phyloP scores from a whole-genome alignment of 2,797 vertebrate species.

The Cryptoblepharus egeriae region DNA sequence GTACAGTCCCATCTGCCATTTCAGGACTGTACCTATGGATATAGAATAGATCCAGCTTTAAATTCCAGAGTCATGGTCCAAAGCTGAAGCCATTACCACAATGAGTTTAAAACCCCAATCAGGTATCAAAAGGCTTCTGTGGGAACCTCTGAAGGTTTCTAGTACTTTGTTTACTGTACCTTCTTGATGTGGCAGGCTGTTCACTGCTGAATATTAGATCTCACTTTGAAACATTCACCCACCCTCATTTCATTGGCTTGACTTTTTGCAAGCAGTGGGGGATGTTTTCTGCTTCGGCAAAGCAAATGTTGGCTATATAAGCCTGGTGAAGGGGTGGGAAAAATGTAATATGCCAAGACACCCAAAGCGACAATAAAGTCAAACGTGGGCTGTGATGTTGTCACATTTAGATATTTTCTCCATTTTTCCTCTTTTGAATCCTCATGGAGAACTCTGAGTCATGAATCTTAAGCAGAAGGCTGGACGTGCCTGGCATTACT shows the following conservation, averaged over 20 bases:
- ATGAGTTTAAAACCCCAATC: neutral
- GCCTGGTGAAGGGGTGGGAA: slow-evolving; percentile 17
- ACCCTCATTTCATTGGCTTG: slow-evolving; percentile 26
- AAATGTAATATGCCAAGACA: slow-evolving; percentile 27
- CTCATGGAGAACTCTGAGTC: slow-evolving; percentile 44
- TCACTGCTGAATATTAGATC: slow-evolving; percentile 6
- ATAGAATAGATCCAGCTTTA: neutral
- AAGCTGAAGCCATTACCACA: neutral
- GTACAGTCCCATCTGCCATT: neutral
- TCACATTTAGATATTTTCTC: slow-evolving; percentile 40
- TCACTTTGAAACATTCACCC: slow-evolving; percentile 20
- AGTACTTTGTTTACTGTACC: slow-evolving; percentile 4
- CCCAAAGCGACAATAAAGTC: slow-evolving; percentile 22
- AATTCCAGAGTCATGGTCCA: neutral
- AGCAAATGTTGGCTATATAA: slow-evolving; percentile 29
- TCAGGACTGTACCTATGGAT: neutral
- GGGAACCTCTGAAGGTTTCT: neutral
- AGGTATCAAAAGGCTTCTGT: neutral
- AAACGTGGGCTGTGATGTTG: slow-evolving; percentile 27
- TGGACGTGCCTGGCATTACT: slow-evolving; percentile 28
- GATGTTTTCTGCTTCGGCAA: slow-evolving; percentile 32
- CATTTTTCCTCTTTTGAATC: slow-evolving; percentile 25
- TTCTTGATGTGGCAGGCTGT: slow-evolving; percentile 20
- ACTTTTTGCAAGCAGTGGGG: neutral
- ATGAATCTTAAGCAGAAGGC: slow-evolving; percentile 36